Conservation (phyloP, 2,888 invertebrate genomes). For the Cylloceria caligata region DNA sequence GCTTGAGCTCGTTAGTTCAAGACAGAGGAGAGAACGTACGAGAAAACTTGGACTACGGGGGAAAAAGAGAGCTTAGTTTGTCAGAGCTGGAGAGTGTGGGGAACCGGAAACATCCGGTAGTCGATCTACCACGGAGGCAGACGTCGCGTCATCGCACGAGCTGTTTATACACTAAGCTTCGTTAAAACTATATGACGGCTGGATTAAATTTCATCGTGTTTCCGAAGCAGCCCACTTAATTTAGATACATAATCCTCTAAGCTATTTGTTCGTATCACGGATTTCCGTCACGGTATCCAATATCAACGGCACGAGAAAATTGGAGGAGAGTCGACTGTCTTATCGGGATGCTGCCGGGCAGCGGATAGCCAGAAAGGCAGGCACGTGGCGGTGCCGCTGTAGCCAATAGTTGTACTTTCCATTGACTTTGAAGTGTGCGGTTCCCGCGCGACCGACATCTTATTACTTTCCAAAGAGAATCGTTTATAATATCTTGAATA, state of each 20-base stretch:
- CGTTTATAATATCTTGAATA: not conserved
- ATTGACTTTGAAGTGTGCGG: constrained; percentile 30
- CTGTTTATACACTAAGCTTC: not conserved
- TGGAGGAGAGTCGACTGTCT: not conserved
- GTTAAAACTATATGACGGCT: not conserved
- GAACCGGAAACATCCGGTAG: not conserved
- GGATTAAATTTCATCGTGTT: constrained; percentile 18
- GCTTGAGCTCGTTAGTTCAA: constrained; percentile 48
- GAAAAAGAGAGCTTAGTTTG: not conserved
- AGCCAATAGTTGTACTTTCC: constrained; percentile 52
- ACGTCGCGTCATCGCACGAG: constrained; percentile 10
- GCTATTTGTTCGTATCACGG: not conserved
- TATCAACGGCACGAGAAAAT: constrained; percentile 1
- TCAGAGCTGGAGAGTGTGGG: not conserved
- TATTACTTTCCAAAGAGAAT: not conserved
- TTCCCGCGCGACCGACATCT: constrained; percentile 1
- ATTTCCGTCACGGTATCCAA: too few species aligned
- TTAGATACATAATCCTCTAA: not conserved
- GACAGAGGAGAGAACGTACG: constrained; percentile 9
- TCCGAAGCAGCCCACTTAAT: not conserved
- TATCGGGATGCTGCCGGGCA: constrained; percentile 36
- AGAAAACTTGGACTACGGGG: not conserved
- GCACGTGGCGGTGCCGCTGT: constrained; percentile 56
- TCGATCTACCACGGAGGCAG: not conserved
- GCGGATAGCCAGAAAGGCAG: constrained; percentile 40